Percentiles rank a stretch among this genome's conserved stretches.
Conservation (phyloP, 2,113 vertebrate species). For the Erythrolamprus reginae region DNA sequence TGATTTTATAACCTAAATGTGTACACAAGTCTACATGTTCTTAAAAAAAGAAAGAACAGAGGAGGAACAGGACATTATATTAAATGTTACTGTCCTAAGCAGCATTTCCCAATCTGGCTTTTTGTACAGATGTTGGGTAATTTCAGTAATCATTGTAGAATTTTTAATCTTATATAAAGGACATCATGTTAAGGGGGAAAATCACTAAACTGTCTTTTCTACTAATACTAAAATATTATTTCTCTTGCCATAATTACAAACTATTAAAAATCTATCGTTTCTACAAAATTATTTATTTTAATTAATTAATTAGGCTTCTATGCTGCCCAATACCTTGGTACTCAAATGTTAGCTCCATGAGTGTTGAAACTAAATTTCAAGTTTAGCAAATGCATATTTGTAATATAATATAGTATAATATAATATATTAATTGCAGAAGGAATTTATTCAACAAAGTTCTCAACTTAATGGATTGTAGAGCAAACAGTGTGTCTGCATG, state of each 20-base stretch:
- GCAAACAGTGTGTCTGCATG: not conserved
- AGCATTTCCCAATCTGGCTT: not conserved
- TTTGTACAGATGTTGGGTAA: not conserved
- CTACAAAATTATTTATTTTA: too few relatives aligned
- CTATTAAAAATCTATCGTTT: not conserved
- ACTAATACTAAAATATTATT: not conserved
- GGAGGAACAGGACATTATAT: not conserved
- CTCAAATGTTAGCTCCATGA: not conserved
- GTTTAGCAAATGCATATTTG: not conserved
- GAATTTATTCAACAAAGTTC: not conserved
- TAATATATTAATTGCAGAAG: not conserved
- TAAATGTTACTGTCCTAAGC: not conserved
- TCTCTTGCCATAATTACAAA: not conserved
- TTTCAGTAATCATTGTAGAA: not conserved
- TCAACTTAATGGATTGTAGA: not conserved
- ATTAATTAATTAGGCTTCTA: too few relatives aligned
- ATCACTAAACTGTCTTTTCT: accelerated
- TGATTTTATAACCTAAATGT: not conserved
- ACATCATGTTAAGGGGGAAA: not conserved
- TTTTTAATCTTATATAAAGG: not conserved
- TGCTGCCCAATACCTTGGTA: too few relatives aligned
- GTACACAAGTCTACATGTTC: not conserved
- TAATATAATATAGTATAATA: not conserved
- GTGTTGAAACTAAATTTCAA: not conserved
- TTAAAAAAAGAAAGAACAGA: not conserved